Percentiles rank a stretch among this genome's conserved stretches.
Evolutionary conservation across 2,888 invertebrate species (phyloP).

Genomic region (Tenthredo amoena): DNA sequence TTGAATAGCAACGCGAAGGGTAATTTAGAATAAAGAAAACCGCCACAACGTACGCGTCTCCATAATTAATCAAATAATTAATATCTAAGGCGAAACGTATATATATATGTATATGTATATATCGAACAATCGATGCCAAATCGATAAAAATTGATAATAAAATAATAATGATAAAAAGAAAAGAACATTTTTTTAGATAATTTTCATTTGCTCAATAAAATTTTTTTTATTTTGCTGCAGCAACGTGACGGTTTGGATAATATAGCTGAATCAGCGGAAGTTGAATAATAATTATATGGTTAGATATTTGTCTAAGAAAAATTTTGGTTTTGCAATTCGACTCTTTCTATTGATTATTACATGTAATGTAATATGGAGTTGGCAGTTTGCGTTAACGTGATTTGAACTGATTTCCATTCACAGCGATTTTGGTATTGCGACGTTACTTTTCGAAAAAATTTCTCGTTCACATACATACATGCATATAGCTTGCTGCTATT

Average conservation of each 20-base stretch:
- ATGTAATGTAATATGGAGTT: conserved; percentile 73
- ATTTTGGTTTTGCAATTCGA: conserved; percentile 59
- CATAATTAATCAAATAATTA: background rate
- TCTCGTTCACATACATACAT: background rate
- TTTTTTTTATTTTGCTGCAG: background rate
- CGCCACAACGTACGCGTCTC: background rate
- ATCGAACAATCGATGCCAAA: conserved; percentile 12
- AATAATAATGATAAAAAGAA: background rate
- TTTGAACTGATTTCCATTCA: conserved; percentile 67
- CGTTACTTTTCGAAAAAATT: conserved; percentile 14
- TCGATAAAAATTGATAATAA: background rate
- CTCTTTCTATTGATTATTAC: conserved; percentile 4
- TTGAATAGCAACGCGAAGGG: background rate
- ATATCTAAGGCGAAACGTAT: background rate
- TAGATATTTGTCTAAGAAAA: conserved; percentile 59
- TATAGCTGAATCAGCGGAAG: background rate
- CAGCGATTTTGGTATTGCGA: conserved; percentile 55
- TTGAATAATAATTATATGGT: background rate
- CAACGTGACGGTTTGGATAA: background rate
- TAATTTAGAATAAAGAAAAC: background rate
- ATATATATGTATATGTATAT: background rate
- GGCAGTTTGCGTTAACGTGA: conserved; percentile 75
- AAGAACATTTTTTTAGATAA: background rate
- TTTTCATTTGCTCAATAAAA: background rate
- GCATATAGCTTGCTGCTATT: background rate